phyloP scores from a whole-genome alignment of 2,113 vertebrate species.

The Sphyrna mokarran region DNA sequence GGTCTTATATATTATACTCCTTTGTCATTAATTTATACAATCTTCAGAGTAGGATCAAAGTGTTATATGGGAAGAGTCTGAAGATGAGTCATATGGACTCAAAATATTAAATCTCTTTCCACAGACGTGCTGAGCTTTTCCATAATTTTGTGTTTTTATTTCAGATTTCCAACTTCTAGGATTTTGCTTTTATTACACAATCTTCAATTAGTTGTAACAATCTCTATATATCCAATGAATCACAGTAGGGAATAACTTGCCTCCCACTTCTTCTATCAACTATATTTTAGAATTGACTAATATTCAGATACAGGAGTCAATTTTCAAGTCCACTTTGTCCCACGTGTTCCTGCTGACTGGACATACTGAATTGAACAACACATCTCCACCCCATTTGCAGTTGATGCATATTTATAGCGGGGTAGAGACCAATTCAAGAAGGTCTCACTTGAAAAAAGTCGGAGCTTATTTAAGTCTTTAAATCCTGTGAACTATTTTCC shows the following conservation, averaged over 20 bases:
- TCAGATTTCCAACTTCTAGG: too few species aligned
- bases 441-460: background rate
- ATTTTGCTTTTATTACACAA: too few species aligned
- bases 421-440: background rate
- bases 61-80: too few species aligned
- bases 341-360: background rate
- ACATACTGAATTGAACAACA: background rate
- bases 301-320: background rate
- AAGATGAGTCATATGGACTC: too few species aligned
- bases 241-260: background rate
- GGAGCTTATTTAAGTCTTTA: background rate
- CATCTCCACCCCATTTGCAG: background rate
- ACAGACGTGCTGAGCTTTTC: too few species aligned
- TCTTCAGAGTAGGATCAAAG: background rate
- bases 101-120: too few species aligned
- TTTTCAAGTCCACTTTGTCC: background rate
- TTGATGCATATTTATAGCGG: background rate
- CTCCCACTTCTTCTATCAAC: background rate
- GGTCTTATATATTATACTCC: background rate
- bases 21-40: background rate
- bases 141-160: too few species aligned
- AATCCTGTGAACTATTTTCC: background rate
- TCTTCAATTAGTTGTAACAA: background rate
- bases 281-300: background rate
- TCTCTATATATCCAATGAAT: background rate